Evolutionary conservation across 2,113 vertebrate genomes (phyloP).

Genomic region (Tapirus terrestris): DNA sequence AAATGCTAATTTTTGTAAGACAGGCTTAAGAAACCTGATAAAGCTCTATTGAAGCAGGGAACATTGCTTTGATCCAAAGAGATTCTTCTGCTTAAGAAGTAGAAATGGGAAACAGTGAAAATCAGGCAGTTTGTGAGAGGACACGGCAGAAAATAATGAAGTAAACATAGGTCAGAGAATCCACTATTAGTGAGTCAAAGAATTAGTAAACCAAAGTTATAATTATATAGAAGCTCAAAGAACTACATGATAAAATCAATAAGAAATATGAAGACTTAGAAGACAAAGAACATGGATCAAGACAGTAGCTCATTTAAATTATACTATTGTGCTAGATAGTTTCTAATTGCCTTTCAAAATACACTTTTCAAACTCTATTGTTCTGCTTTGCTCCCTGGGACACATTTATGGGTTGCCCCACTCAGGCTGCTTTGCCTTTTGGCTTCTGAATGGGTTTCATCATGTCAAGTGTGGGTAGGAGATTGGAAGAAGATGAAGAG

Average conservation of each 20-base stretch:
- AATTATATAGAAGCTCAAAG: neutral
- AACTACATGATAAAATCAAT: neutral
- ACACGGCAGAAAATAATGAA: slow-evolving; percentile 12
- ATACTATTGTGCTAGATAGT: neutral
- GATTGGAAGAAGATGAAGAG: neutral
- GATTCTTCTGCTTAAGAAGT: neutral
- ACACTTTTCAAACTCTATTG: neutral
- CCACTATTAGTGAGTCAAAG: neutral
- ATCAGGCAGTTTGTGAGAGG: neutral
- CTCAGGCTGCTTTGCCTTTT: neutral
- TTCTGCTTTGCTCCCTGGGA: neutral
- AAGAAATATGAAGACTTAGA: neutral
- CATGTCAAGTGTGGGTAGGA: neutral
- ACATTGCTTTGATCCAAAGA: neutral
- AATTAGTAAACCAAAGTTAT: neutral
- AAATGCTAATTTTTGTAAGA: neutral
- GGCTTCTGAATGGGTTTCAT: neutral
- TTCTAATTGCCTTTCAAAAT: neutral
- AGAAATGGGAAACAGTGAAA: neutral
- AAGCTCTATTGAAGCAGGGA: neutral
- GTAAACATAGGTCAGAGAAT: neutral
- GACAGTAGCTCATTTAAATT: neutral
- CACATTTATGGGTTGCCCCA: neutral
- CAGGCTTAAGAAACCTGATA: neutral
- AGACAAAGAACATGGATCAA: neutral